Percentiles rank a stretch among this genome's conserved stretches.
These are phyloP conservation scores for Aplysina aerophoba DNA, from an alignment of 37 sponge, comb jelly and placozoan species.

Conservation along the genomic window DNA sequence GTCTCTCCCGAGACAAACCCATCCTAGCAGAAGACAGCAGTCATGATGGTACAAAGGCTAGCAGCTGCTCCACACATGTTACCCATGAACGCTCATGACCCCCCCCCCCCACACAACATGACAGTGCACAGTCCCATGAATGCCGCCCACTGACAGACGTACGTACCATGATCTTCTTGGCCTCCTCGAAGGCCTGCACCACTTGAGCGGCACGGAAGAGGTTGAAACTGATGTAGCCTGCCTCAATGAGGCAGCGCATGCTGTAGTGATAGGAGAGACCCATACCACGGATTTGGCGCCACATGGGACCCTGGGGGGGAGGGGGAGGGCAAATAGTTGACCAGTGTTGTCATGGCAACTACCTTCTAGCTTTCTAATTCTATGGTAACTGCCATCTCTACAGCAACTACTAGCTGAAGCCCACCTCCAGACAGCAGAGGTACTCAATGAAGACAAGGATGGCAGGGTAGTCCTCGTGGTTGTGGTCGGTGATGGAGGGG, in stretches of 20 bases:
- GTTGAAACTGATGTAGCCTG: constrained; percentile 68
- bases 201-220: constrained; percentile 80
- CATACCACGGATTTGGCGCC: constrained; percentile 92
- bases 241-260: constrained; percentile 55
- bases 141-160: background rate
- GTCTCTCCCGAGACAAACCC: constrained; percentile 55
- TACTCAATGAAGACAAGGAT: constrained; percentile 84
- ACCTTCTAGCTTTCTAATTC: background rate
- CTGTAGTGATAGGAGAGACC: constrained; percentile 94
- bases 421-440: constrained; percentile 83
- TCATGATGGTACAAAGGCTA: background rate
- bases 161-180: constrained; percentile 78
- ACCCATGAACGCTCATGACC: background rate
- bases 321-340: constrained; percentile 2
- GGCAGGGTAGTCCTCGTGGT: constrained; percentile 76
- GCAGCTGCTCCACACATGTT: constrained; percentile 31
- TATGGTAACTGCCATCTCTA: background rate
- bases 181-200: constrained; percentile 75
- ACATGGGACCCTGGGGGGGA: constrained; percentile 87
- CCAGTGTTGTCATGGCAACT: background rate
- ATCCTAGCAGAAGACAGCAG: constrained; percentile 28
- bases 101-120: too few species aligned
- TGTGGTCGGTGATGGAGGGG: constrained; percentile 47
- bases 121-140: too few species aligned
- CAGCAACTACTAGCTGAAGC: background rate